These are phyloP conservation scores for Calosoma granatense DNA, from an alignment of 1,140 invertebrate genomes.

Conservation along the genomic window DNA sequence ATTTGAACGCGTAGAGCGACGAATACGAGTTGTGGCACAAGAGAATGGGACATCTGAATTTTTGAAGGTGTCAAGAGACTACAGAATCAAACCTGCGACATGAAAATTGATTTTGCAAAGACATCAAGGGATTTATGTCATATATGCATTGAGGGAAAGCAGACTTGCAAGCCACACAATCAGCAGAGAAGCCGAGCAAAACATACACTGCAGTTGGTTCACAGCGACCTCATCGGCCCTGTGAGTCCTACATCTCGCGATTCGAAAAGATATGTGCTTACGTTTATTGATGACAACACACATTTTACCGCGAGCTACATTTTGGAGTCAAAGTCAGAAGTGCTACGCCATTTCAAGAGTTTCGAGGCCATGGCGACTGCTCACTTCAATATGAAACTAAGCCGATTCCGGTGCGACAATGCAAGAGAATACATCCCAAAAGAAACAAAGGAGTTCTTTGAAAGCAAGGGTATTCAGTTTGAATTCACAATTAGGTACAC, in stretches of 20 bases:
- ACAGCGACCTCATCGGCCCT: slow-evolving; percentile 31
- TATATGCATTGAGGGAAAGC: slow-evolving; percentile 20
- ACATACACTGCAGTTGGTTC: slow-evolving; percentile 30
- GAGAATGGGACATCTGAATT: background rate
- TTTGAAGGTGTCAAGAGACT: background rate
- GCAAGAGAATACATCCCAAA: slow-evolving; percentile 16
- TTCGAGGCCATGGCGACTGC: slow-evolving; percentile 18
- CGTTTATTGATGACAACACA: slow-evolving; percentile 31
- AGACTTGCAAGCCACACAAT: slow-evolving; percentile 13
- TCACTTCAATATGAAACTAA: slow-evolving; percentile 13
- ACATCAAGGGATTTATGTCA: no score
- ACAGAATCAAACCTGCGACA: background rate
- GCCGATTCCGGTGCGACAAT: slow-evolving; percentile 17
- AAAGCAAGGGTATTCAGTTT: slow-evolving; percentile 19
- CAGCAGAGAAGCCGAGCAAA: slow-evolving; percentile 16
- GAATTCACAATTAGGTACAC: slow-evolving; percentile 28
- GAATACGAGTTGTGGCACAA: background rate
- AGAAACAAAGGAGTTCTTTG: slow-evolving; percentile 12
- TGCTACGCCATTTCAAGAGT: slow-evolving; percentile 21
- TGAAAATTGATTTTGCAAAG: no score
- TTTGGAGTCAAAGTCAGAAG: slow-evolving; percentile 28
- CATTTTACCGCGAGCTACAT: slow-evolving; percentile 28
- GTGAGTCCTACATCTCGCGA: slow-evolving; percentile 25
- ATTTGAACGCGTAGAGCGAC: no score
- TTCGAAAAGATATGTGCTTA: slow-evolving; percentile 29